phyloP scores from a whole-genome alignment of 2,797 vertebrate species.

The Periparus ater region DNA sequence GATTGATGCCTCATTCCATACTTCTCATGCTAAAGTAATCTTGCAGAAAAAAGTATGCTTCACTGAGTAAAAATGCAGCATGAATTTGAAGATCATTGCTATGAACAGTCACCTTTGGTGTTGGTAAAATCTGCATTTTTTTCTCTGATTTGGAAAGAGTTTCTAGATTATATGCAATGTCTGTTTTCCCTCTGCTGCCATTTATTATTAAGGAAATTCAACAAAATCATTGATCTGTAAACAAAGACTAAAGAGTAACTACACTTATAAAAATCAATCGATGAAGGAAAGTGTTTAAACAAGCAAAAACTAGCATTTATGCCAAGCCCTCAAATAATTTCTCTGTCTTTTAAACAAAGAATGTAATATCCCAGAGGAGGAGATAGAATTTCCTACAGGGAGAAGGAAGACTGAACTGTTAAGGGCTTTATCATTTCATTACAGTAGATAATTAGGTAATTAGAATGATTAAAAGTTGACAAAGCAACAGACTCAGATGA shows the following conservation, averaged over 20 bases:
- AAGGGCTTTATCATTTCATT: conserved; percentile 53
- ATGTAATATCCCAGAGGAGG: conserved; percentile 5
- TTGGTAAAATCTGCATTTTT: not conserved
- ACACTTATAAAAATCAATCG: not conserved
- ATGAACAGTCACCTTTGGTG: not conserved
- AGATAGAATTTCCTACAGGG: conserved; percentile 11
- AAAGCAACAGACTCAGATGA: conserved; percentile 39
- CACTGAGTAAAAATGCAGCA: not conserved
- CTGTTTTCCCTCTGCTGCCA: not conserved
- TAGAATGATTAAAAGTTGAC: conserved; percentile 59
- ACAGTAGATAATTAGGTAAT: conserved; percentile 57
- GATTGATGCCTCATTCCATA: not conserved
- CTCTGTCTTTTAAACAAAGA: conserved; percentile 27
- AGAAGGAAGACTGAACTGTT: conserved; percentile 22
- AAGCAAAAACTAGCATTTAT: not conserved
- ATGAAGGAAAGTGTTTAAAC: not conserved
- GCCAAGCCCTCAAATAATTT: not conserved
- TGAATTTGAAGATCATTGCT: not conserved
- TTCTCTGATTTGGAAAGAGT: not conserved
- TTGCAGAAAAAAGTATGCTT: not conserved
- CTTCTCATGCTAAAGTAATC: not conserved
- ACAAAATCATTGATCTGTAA: not conserved
- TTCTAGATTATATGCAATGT: not conserved
- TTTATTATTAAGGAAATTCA: not conserved
- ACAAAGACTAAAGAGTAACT: not conserved